A percentile compares a stretch with the other conserved stretches of the same genome.
Evolutionary conservation across 2,113 vertebrate genomes (phyloP).

Genomic region (Genyomyrus donnyi): DNA sequence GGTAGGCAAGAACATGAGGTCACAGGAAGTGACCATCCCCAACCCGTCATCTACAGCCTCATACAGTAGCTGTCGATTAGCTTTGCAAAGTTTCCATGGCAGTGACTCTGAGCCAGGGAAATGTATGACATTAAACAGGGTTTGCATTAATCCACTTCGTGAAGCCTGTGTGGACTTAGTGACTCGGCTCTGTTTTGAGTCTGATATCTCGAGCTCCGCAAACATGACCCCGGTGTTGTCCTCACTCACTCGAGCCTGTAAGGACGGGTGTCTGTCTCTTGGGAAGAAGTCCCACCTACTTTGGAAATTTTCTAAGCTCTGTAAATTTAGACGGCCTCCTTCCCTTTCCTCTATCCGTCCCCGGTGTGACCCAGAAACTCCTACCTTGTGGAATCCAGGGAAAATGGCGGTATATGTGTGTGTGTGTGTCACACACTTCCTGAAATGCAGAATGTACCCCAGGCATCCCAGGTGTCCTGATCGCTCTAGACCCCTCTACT

Average conservation of each 20-base stretch:
- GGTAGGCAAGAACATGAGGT: not conserved
- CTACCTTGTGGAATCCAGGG: not conserved
- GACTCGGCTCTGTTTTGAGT: not conserved
- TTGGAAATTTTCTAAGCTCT: slow-evolving; percentile 13
- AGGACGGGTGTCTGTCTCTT: not conserved
- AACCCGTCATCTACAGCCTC: not conserved
- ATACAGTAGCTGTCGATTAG: not conserved
- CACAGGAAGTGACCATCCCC: slow-evolving; percentile 5
- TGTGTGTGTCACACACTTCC: not conserved
- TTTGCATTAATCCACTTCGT: not conserved
- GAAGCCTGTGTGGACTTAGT: not conserved
- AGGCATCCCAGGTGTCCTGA: not conserved
- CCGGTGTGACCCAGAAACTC: slow-evolving; percentile 8
- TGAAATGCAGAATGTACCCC: slow-evolving; percentile 19
- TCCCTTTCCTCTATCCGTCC: not conserved
- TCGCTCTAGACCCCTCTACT: not conserved
- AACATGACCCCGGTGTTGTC: not conserved
- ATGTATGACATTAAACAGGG: not conserved
- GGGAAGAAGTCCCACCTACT: not conserved
- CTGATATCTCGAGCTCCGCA: not conserved
- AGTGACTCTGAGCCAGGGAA: not conserved
- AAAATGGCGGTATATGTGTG: not conserved
- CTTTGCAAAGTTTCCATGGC: not conserved
- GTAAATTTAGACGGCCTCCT: slow-evolving; percentile 9
- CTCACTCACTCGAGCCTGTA: not conserved